Conservation (phyloP, 2,113 vertebrate genomes). For the Euleptes europaea region DNA sequence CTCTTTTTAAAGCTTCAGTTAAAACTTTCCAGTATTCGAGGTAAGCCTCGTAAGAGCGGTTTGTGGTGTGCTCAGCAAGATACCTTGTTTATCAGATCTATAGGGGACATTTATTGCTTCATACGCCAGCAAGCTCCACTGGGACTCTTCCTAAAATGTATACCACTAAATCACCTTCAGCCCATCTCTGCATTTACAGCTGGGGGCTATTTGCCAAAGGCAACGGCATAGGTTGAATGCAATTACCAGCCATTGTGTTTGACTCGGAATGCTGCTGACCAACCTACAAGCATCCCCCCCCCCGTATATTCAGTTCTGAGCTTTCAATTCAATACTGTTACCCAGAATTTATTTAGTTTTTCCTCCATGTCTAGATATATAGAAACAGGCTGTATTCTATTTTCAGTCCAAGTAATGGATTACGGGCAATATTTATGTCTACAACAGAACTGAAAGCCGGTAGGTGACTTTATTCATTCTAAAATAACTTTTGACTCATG, state of each 20-base stretch:
- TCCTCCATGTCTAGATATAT: not conserved
- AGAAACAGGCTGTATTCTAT: not conserved
- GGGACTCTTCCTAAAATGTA: constrained; percentile 49
- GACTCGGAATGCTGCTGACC: not conserved
- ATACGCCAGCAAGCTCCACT: constrained; percentile 12
- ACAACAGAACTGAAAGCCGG: constrained; percentile 10
- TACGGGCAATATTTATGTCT: not conserved
- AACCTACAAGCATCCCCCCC: not conserved
- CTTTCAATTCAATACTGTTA: not conserved
- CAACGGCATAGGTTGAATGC: not conserved
- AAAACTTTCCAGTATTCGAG: constrained; percentile 18
- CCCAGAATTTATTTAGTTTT: not conserved
- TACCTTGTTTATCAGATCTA: constrained; percentile 23
- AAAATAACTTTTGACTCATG: not conserved
- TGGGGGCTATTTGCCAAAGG: constrained; percentile 30
- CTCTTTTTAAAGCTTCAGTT: constrained; percentile 31
- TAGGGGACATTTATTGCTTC: constrained; percentile 57
- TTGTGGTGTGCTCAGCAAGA: constrained; percentile 39
- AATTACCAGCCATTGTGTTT: constrained; percentile 29
- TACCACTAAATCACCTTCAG: constrained; percentile 50
- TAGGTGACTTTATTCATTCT: not conserved
- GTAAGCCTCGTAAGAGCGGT: not conserved
- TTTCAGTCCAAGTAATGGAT: not conserved
- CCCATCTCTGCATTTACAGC: constrained; percentile 20
- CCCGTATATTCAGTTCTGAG: constrained; percentile 1